Evolutionary conservation across 2,888 invertebrate genomes (phyloP).

Genomic region (Kuschelorhynchus macadamiae): DNA sequence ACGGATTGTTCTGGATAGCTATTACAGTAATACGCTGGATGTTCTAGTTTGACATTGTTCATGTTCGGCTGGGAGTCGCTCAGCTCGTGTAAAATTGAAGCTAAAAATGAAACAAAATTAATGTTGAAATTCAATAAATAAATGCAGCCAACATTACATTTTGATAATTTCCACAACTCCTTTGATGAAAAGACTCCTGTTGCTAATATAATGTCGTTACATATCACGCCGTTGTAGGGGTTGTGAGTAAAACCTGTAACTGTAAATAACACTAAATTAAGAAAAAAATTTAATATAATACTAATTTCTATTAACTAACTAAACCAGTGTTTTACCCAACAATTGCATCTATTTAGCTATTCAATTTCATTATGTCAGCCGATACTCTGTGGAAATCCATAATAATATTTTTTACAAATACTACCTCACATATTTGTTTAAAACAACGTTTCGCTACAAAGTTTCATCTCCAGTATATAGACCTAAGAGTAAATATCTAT

Average conservation of each 20-base stretch:
- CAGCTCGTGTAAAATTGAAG: conserved; percentile 94
- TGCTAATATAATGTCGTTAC: conserved; percentile 99
- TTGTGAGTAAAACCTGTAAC: conserved; percentile 88
- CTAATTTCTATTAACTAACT: conserved; percentile 46
- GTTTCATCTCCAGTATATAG: too few relatives aligned
- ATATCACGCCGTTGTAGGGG: conserved; percentile 98
- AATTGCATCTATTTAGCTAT: too few relatives aligned
- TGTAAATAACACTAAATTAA: conserved; percentile 54
- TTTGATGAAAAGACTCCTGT: conserved; percentile 99
- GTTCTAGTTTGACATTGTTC: conserved; percentile 86
- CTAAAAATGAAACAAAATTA: conserved; percentile 70
- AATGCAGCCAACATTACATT: conserved; percentile 70
- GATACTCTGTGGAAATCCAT: too few relatives aligned
- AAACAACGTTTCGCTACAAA: too few relatives aligned
- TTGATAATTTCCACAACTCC: conserved; percentile 98
- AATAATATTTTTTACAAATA: too few relatives aligned
- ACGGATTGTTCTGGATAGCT: conserved; percentile 82
- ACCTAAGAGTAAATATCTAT: too few relatives aligned
- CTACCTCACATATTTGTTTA: too few relatives aligned
- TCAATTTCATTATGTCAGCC: too few relatives aligned
- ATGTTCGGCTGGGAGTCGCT: conserved; percentile 78
- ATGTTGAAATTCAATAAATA: conserved; percentile 14
- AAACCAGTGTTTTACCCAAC: too few relatives aligned
- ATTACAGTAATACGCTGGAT: conserved; percentile 85
- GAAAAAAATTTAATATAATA: conserved; percentile 16